Evolutionary conservation across 2,113 vertebrate species (phyloP), one percentile per base, ranked within the genome.

Genomic region (Bubo bubo): DNA sequence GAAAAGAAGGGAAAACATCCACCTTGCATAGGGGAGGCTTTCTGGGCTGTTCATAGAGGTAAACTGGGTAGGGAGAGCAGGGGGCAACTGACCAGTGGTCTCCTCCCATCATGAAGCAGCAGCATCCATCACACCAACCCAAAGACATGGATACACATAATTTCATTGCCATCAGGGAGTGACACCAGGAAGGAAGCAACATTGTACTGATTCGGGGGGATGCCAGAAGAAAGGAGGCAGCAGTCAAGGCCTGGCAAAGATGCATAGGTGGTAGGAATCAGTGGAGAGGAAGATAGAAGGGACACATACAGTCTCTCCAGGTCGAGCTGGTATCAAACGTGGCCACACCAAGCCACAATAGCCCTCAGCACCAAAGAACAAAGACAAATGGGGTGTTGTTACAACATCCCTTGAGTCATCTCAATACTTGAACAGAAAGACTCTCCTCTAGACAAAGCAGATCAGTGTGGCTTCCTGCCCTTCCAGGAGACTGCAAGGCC

Each of bases 241-340:
- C 0, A 3, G 28, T 21, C n/a, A 45, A 88, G 41, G 18, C n/a
- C 45, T 94, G n/a, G 39, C 17, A 93, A 74, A 79, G 14, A 19
- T 55, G 24, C 13, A 14, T 0, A 59, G 26, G 8, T 50, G 58
- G 17, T 63, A 86, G 41, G 19, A 93, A 71, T n/a, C 24, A 39
- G 12, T 1, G 10, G 20, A 63, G 11, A 24, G 8, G 11, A 12
- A 77, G 24, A 14, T 41, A 12, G 12, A 5, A 83, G 35, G 26
- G 10, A 73, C 37, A 23, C 0, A 0, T 14, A 41, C 19, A 5
- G 2, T 67, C 28, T 67, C 14, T 8, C 27, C 35, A 34, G 28
- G 17, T 32, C n/a, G 23, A 92, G 37, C 6, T 74, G 21, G 23
- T 45, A 39, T 14, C 37, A 59, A 74, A 34, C 8, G 4, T 3